Conservation (phyloP, 2,113 vertebrate species). For the Polypterus bichir region DNA sequence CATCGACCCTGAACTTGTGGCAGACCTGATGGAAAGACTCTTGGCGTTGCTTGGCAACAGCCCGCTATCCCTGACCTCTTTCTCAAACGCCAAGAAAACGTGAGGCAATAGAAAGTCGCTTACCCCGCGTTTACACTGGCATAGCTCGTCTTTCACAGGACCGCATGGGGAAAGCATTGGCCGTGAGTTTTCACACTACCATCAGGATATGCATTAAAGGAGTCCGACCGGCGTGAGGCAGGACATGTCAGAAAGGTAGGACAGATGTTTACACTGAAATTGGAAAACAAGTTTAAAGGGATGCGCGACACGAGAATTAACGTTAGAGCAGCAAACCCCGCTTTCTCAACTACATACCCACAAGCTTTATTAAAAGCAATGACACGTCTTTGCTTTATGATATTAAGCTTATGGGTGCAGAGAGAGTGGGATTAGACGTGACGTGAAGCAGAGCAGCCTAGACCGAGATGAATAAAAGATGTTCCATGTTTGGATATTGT, state of each 20-base stretch:
- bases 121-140: neutral
- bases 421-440: too few relatives aligned
- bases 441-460: too few relatives aligned
- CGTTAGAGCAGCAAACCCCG: too few relatives aligned
- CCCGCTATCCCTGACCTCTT: constrained; percentile 20
- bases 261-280: neutral
- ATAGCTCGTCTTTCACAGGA: neutral
- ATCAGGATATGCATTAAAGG: constrained; percentile 22
- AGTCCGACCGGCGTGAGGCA: constrained; percentile 18
- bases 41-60: constrained; percentile 5
- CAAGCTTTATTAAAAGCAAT: too few relatives aligned
- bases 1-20: too few relatives aligned
- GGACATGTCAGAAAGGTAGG: constrained; percentile 88
- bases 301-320: too few relatives aligned
- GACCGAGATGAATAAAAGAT: neutral
- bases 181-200: constrained; percentile 17
- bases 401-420: neutral
- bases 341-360: too few relatives aligned
- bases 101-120: neutral
- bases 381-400: neutral
- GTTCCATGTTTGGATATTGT: neutral
- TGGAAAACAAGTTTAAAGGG: neutral
- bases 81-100: neutral
- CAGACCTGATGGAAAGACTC: neutral
- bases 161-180: constrained; percentile 37